phyloP scores from a whole-genome alignment of 2,113 vertebrate genomes.

The Pygoscelis antarcticus region DNA sequence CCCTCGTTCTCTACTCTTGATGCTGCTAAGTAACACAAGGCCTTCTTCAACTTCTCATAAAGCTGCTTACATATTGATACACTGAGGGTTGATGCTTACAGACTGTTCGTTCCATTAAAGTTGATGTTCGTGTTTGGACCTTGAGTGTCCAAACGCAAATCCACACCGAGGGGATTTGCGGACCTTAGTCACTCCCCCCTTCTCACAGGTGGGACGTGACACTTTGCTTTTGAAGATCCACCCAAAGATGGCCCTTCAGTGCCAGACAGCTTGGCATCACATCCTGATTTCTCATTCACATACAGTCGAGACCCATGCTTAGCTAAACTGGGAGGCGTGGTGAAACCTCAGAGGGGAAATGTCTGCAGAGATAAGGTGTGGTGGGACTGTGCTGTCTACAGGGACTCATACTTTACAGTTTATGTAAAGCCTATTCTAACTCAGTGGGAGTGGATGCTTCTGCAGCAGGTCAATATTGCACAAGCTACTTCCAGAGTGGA shows the following conservation, averaged over 20 bases:
- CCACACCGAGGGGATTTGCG: too few species aligned
- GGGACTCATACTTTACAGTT: neutral
- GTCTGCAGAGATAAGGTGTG: neutral
- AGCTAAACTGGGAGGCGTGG: neutral
- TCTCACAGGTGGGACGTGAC: too few species aligned
- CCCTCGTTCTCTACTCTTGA: too few species aligned
- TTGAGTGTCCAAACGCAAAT: too few species aligned
- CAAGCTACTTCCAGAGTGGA: neutral
- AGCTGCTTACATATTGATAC: too few species aligned
- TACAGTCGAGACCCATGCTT: neutral
- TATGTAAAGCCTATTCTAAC: neutral
- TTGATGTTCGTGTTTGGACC: too few species aligned
- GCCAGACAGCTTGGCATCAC: neutral
- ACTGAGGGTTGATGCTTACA: too few species aligned
- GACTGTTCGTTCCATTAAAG: too few species aligned
- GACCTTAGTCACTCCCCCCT: too few species aligned
- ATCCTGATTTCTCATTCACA: neutral
- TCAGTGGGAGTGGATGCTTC: neutral
- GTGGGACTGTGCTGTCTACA: neutral
- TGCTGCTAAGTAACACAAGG: too few species aligned
- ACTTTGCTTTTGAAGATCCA: neutral
- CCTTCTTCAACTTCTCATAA: too few species aligned
- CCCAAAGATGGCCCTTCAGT: neutral
- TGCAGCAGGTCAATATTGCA: neutral
- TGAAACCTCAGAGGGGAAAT: neutral